Percentiles rank a stretch among this genome's conserved stretches.
These are phyloP conservation scores for Hirudinaria manillensis DNA, from an alignment of 2,888 invertebrate genomes.

Conservation along the genomic window DNA sequence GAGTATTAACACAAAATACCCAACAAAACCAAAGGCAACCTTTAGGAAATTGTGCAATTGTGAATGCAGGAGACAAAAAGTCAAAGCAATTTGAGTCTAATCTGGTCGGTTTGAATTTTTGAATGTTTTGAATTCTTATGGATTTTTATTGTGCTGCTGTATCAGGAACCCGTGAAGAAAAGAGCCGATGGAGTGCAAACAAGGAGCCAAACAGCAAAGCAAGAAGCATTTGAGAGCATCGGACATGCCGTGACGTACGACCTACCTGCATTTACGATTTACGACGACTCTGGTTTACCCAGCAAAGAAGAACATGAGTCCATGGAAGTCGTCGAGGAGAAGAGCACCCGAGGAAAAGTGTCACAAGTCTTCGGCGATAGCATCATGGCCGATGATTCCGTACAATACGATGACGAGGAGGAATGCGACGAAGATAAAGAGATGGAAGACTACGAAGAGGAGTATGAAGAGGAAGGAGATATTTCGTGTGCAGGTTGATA, in stretches of 20 bases:
- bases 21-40: neutral
- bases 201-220: neutral
- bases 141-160: no score
- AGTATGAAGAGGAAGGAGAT: conserved; percentile 13
- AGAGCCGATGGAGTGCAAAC: neutral
- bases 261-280: conserved; percentile 9
- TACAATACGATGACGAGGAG: neutral
- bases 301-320: neutral
- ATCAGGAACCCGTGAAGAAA: neutral
- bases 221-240: neutral
- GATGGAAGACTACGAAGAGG: conserved; percentile 10
- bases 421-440: neutral
- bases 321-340: neutral
- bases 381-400: neutral
- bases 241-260: neutral
- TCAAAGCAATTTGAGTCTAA: no score
- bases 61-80: no score
- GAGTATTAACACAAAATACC: no score
- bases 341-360: neutral
- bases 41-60: neutral
- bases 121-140: no score
- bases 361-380: neutral
- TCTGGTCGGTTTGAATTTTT: no score
- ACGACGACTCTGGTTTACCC: neutral
- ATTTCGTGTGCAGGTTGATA: neutral